These are phyloP conservation scores for Setophaga coronata DNA, from an alignment of 2,113 vertebrate genomes.

Conservation along the genomic window DNA sequence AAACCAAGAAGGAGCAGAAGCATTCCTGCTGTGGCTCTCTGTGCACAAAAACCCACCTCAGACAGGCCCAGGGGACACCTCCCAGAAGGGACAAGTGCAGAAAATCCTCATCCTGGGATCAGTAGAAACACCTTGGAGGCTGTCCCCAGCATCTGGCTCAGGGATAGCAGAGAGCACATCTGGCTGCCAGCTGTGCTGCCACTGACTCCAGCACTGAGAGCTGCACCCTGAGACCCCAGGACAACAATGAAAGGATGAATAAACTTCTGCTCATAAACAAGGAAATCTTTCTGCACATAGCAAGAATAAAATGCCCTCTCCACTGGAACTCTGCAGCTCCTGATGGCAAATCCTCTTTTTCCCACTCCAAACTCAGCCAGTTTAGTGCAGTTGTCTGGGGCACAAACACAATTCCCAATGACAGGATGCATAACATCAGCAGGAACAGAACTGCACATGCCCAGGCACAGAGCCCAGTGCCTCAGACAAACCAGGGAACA, in stretches of 20 bases:
- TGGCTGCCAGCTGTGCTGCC: not conserved
- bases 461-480: not conserved
- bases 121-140: not conserved
- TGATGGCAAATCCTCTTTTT: not conserved
- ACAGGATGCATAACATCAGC: not conserved
- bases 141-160: not conserved
- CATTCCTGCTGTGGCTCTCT: not conserved
- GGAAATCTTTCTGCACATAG: not conserved
- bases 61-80: not conserved
- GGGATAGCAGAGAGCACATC: not conserved
- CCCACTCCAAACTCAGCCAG: not conserved
- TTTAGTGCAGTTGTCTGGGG: not conserved
- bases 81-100: not conserved
- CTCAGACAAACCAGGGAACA: not conserved
- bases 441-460: not conserved
- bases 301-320: not conserved
- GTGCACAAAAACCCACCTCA: not conserved
- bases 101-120: not conserved
- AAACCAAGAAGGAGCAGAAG: not conserved
- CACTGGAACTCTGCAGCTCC: not conserved
- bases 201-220: not conserved
- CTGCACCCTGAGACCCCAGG: not conserved
- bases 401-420: accelerated
- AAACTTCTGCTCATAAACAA: not conserved
- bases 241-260: not conserved